Evolutionary conservation across 1,140 invertebrate species (phyloP).

Genomic region (Macrotrachela quadricornifera): DNA sequence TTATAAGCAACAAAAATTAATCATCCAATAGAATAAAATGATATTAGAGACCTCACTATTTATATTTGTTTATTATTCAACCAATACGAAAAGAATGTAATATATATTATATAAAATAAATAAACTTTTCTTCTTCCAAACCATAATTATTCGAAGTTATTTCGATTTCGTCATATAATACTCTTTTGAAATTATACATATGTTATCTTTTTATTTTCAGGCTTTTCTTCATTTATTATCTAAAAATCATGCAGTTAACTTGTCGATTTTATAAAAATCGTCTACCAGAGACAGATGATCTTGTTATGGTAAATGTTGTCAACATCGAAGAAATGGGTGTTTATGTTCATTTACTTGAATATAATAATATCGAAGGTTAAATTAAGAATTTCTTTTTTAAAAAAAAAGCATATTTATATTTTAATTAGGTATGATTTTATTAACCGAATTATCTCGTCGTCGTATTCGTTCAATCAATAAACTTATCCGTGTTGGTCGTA

Average conservation of each 20-base stretch:
- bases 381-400: conserved; percentile 43
- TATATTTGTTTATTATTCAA: too few relatives aligned
- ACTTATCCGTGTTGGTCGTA: conserved; percentile 89
- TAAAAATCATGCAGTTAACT: conserved; percentile 56
- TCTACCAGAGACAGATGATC: conserved; percentile 95
- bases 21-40: too few relatives aligned
- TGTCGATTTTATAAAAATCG: conserved; percentile 94
- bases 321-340: conserved; percentile 99
- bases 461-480: conserved; percentile 98
- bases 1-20: too few relatives aligned
- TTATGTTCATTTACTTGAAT: conserved; percentile 88
- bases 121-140: too few relatives aligned
- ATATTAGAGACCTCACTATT: too few relatives aligned
- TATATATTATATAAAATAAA: too few relatives aligned
- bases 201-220: too few relatives aligned
- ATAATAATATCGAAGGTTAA: conserved; percentile 97
- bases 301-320: conserved; percentile 95
- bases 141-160: too few relatives aligned
- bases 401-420: neutral
- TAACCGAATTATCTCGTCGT: conserved; percentile 81
- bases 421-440: conserved; percentile 34
- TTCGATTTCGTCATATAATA: too few relatives aligned
- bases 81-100: too few relatives aligned
- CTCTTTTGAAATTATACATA: too few relatives aligned
- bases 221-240: too few relatives aligned